A percentile compares a stretch with the other conserved stretches of the same genome.
These are phyloP conservation scores for Caenorhabditis tropicalis DNA, from an alignment of 1,140 invertebrate genomes.

Conservation along the genomic window DNA sequence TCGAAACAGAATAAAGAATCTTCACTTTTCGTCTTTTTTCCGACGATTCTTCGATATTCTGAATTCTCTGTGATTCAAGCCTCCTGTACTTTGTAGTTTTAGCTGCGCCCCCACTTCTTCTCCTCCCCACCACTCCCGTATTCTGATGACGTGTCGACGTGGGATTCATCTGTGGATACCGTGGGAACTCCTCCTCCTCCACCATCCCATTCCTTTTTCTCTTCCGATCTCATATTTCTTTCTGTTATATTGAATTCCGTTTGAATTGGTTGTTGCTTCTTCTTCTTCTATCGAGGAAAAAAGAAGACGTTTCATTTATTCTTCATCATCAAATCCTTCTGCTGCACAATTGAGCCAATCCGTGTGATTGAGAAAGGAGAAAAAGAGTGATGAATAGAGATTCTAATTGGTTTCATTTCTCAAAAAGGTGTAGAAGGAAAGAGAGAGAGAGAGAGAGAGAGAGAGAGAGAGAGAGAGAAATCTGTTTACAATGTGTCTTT, in stretches of 20 bases:
- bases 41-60: too few species aligned
- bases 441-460: not conserved
- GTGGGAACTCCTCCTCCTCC: not conserved
- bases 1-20: conserved; percentile 2
- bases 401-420: conserved; percentile 4
- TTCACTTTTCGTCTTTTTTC: too few species aligned
- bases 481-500: too few species aligned
- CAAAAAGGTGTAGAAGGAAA: not conserved
- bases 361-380: not conserved
- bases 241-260: conserved; percentile 2
- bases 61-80: not conserved
- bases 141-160: not conserved
- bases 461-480: too few species aligned
- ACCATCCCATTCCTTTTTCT: too few species aligned
- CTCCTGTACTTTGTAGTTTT: too few species aligned
- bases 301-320: not conserved
- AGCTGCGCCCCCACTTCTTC: too few species aligned
- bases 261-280: not conserved
- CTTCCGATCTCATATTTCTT: conserved; percentile 41
- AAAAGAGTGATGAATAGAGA: not conserved
- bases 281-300: too few species aligned
- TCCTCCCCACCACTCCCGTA: too few species aligned
- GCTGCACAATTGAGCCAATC: not conserved
- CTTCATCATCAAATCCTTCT: not conserved
- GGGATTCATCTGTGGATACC: not conserved